Percentiles rank a stretch among this genome's conserved stretches.
phyloP scores from a whole-genome alignment of 2,888 invertebrate species.

The Cheilosia urbana region DNA sequence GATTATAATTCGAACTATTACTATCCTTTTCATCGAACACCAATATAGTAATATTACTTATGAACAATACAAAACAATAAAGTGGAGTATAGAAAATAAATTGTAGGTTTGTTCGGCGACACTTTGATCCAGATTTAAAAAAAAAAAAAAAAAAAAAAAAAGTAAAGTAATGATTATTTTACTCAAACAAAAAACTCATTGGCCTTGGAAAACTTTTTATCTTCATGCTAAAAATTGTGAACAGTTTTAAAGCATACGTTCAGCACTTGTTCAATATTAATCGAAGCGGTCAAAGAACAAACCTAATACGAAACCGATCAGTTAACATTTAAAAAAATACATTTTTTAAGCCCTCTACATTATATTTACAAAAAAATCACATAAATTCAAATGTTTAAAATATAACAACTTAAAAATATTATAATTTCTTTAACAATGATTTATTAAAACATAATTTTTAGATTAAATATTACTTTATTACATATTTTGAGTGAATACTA shows the following conservation, averaged over 20 bases:
- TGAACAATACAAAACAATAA: conserved; percentile 16
- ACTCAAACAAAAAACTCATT: too few species aligned
- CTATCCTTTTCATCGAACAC: conserved; percentile 36
- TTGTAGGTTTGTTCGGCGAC: conserved; percentile 1
- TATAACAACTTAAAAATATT: background rate
- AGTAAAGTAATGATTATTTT: too few species aligned
- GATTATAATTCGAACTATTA: conserved; percentile 30
- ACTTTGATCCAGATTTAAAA: too few species aligned
- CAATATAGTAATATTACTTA: conserved; percentile 40
- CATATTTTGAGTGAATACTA: background rate
- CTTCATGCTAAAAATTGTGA: too few species aligned
- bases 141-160: too few species aligned
- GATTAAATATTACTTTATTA: background rate
- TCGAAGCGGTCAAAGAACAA: too few species aligned
- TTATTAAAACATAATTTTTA: too few species aligned
- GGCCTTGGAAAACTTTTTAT: too few species aligned
- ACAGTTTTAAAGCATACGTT: too few species aligned
- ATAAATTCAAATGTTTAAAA: conserved; percentile 6
- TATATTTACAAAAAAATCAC: conserved; percentile 31
- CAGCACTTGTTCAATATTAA: too few species aligned
- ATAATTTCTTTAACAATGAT: background rate
- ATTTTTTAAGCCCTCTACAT: conserved; percentile 77
- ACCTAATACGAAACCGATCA: conserved; percentile 64
- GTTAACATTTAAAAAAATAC: conserved; percentile 77
- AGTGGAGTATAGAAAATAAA: background rate